Percentiles rank a stretch among this genome's conserved stretches.
These are phyloP conservation scores for Galemys pyrenaicus DNA, from an alignment of 2,113 vertebrate genomes.

Conservation along the genomic window DNA sequence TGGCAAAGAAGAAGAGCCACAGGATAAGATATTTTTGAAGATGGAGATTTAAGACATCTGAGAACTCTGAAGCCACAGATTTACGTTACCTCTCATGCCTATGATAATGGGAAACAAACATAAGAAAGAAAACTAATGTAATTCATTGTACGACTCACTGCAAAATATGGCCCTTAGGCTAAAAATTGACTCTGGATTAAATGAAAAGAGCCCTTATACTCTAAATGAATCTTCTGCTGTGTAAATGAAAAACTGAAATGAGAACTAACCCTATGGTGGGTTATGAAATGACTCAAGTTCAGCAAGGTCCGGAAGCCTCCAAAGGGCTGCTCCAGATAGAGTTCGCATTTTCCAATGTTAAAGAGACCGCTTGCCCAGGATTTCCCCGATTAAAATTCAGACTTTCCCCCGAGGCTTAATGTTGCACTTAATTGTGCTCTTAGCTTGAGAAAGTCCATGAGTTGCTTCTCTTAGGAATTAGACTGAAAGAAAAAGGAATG, in stretches of 20 bases:
- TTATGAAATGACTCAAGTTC: constrained; percentile 38
- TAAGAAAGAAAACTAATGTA: background rate
- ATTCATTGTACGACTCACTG: background rate
- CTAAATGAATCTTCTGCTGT: constrained; percentile 30
- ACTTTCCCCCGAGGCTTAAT: constrained; percentile 36
- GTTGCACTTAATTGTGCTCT: constrained; percentile 22
- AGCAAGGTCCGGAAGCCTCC: constrained; percentile 1
- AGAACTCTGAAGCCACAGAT: background rate
- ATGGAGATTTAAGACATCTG: background rate
- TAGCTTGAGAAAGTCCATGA: constrained; percentile 43
- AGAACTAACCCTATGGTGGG: background rate
- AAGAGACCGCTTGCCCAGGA: background rate
- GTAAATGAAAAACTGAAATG: constrained; percentile 38
- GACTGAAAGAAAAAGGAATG: background rate
- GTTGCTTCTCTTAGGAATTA: constrained; percentile 13
- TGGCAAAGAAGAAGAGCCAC: background rate
- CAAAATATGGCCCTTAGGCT: background rate
- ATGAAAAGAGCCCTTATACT: background rate
- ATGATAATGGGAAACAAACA: constrained; percentile 14
- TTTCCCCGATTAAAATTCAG: constrained; percentile 55
- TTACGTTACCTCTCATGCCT: background rate
- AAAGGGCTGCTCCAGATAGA: background rate
- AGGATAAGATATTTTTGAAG: background rate
- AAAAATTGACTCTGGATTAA: background rate
- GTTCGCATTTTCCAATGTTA: constrained; percentile 25